These are phyloP conservation scores for Etheostoma cragini DNA, from an alignment of 2,113 vertebrate species.

Conservation along the genomic window DNA sequence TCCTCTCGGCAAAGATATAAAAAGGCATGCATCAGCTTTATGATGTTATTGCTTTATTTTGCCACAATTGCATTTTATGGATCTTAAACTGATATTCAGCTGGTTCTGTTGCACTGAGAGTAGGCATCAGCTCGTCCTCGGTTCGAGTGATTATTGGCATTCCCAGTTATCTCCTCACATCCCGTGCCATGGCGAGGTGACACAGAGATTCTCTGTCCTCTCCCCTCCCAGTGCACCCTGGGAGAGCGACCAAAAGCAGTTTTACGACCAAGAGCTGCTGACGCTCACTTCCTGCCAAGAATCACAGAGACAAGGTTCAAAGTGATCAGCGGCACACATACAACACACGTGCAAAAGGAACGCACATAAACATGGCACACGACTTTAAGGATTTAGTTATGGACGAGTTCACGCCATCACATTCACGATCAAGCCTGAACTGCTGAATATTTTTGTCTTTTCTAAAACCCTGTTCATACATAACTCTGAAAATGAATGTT, in stretches of 20 bases:
- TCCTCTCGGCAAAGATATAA: not conserved
- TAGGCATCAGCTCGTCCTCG: slow-evolving; percentile 43
- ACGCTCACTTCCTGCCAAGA: slow-evolving; percentile 76
- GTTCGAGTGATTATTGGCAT: slow-evolving; percentile 68
- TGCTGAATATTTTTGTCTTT: not conserved
- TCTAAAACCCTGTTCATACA: accelerated
- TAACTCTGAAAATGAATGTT: not conserved
- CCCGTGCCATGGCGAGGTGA: slow-evolving; percentile 62
- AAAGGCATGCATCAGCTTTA: not conserved
- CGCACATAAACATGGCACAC: not conserved
- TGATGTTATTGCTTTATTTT: not conserved
- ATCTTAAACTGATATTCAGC: slow-evolving; percentile 20
- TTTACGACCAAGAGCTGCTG: slow-evolving; percentile 70
- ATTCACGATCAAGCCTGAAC: not conserved
- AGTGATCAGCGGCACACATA: slow-evolving; percentile 47
- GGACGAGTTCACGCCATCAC: not conserved
- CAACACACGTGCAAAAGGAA: slow-evolving; percentile 28
- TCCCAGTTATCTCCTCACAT: slow-evolving; percentile 66
- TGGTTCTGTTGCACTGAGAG: slow-evolving; percentile 26
- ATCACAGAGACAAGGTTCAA: slow-evolving; percentile 64
- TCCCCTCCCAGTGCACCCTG: slow-evolving; percentile 56
- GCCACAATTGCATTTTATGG: not conserved
- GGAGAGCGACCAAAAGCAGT: slow-evolving; percentile 73
- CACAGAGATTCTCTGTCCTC: slow-evolving; percentile 79
- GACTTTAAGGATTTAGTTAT: not conserved